Evolutionary conservation across 92 coral and sea anemone species (phyloP), one percentile per base, ranked within the genome.

Genomic region (Anthopleura xanthogrammica): DNA sequence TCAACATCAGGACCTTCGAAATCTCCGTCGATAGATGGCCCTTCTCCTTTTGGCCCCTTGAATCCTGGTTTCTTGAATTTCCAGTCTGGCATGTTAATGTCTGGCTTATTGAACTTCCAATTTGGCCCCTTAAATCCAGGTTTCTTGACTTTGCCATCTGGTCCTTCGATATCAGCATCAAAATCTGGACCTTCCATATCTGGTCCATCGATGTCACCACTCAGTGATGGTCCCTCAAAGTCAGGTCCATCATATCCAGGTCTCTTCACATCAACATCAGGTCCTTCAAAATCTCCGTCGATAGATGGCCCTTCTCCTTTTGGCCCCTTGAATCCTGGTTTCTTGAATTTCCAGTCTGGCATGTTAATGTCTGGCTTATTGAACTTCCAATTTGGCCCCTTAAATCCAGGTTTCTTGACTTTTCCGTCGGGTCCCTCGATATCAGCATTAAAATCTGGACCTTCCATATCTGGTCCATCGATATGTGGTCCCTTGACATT

Each of bases 391-490:
- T 52, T 56, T 50, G 39, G 87, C 0, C 75, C 82, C 12, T 64
- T 71, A 52, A 60, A 75, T 13, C 60, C 52, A 41, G 68, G 82
- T 54, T 77, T 84, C 36, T 64, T 75, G 3, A 84, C 62, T 16
- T 83, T 73, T 5, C 75, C 78, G 23, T 76, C 87, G 0, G 84
- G 86, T n/a, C 84, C 82, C 0, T 83, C 75, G 9, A 60, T 54
- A 40, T 68, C 91, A 36, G 65, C 85, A 19, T 84, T 85, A 22
- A 77, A 81, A 48, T 73, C 84, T n/a, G 91, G 82, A 1, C 23
- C 68, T 60, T 60, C 70, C 39, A 62, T 22, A n/a, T 62, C 70
- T 62, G 70, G 29, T 62, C 86, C 83, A 6, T 83, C 60, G n/a
- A 79, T 50, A 11, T 74, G 6, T 29, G 74, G 74, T 58, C 29